Percentiles rank a stretch among this genome's conserved stretches.
Conservation (phyloP, 2,888 invertebrate genomes). For the Callosobruchus maculatus region DNA sequence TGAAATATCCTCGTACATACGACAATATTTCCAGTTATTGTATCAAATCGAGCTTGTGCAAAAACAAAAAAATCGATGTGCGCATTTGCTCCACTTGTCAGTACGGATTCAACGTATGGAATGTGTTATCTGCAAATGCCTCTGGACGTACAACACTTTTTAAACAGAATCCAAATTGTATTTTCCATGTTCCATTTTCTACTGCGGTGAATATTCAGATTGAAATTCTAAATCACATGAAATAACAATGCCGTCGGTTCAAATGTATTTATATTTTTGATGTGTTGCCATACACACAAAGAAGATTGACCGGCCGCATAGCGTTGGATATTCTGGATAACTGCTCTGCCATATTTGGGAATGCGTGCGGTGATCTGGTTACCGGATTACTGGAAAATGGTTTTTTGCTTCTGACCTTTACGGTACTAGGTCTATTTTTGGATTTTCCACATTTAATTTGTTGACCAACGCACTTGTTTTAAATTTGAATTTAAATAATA, state of each 20-base stretch:
- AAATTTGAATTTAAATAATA: too few relatives aligned
- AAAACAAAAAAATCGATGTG: background rate
- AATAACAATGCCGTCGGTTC: background rate
- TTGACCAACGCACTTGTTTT: too few relatives aligned
- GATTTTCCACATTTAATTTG: too few relatives aligned
- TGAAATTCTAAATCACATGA: background rate
- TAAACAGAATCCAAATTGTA: background rate
- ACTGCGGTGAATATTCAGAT: background rate
- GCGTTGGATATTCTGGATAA: background rate
- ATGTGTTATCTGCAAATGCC: background rate
- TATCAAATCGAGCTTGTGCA: too few relatives aligned
- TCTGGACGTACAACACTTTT: background rate
- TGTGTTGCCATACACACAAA: background rate
- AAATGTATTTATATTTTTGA: background rate
- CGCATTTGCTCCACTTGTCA: background rate
- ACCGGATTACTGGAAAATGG: too few relatives aligned
- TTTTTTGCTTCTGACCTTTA: too few relatives aligned
- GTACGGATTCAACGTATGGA: background rate
- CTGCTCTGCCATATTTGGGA: background rate
- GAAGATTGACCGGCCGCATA: background rate
- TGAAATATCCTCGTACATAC: too few relatives aligned
- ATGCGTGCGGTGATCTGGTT: too few relatives aligned
- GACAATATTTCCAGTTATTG: too few relatives aligned
- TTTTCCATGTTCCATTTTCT: background rate
- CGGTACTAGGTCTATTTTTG: too few relatives aligned